These are phyloP conservation scores for Agrotis puta DNA, from an alignment of 2,888 invertebrate species.

Conservation along the genomic window DNA sequence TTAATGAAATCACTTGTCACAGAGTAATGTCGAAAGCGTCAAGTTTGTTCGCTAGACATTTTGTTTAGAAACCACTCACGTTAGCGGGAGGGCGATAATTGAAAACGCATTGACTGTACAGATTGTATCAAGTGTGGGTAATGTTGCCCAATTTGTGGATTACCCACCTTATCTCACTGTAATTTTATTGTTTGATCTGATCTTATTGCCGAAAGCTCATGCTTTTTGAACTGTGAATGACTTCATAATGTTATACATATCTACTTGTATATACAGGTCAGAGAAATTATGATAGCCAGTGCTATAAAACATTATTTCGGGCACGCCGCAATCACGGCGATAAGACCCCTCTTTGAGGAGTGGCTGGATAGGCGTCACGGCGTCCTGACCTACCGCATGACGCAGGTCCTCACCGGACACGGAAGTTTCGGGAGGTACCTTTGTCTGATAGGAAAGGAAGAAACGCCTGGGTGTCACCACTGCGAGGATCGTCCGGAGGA, in stretches of 20 bases:
- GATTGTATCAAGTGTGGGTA: slow-evolving; percentile 60
- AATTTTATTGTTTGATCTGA: slow-evolving; percentile 67
- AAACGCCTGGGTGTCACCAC: too few species aligned
- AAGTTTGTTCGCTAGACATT: slow-evolving; percentile 66
- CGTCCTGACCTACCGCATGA: too few species aligned
- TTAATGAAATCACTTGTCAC: slow-evolving; percentile 20
- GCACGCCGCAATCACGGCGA: too few species aligned
- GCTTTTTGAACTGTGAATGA: slow-evolving; percentile 43
- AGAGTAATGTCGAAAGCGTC: slow-evolving; percentile 53
- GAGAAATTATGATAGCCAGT: neutral
- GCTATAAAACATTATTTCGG: too few species aligned
- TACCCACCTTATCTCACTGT: slow-evolving; percentile 53
- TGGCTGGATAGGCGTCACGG: too few species aligned
- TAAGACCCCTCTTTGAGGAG: too few species aligned
- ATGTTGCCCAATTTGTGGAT: slow-evolving; percentile 54
- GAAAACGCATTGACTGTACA: slow-evolving; percentile 77
- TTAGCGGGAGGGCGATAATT: slow-evolving; percentile 84
- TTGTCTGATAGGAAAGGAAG: too few species aligned
- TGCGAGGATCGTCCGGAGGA: too few species aligned
- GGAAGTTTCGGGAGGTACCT: too few species aligned
- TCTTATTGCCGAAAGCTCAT: slow-evolving; percentile 26
- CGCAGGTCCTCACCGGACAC: too few species aligned
- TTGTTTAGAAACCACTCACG: slow-evolving; percentile 80
- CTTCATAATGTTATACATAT: slow-evolving; percentile 31
- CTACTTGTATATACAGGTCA: neutral